These are phyloP conservation scores for Leptarthrus brevirostris DNA, from an alignment of 2,888 invertebrate species.

Conservation along the genomic window DNA sequence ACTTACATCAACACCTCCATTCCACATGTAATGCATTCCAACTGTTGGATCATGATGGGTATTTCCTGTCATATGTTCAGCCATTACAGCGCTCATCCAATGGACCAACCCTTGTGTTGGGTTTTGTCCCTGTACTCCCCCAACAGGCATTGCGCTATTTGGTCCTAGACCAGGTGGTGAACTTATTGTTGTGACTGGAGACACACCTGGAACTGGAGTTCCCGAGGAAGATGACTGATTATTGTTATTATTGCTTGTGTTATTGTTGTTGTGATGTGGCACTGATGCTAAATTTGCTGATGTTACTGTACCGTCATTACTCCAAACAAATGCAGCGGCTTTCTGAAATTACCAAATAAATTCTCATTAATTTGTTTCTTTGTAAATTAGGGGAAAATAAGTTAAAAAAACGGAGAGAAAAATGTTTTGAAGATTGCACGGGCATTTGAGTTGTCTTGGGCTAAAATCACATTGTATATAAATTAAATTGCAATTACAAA, in stretches of 20 bases:
- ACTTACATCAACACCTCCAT: conserved; percentile 68
- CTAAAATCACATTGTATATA: no score
- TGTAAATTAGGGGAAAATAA: neutral
- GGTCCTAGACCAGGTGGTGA: conserved; percentile 55
- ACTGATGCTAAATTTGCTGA: conserved; percentile 53
- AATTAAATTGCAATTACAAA: no score
- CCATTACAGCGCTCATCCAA: conserved; percentile 96
- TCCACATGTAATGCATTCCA: conserved; percentile 68
- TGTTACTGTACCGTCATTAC: conserved; percentile 64
- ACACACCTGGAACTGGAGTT: conserved; percentile 61
- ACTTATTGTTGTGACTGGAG: conserved; percentile 55
- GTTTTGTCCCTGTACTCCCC: conserved; percentile 71
- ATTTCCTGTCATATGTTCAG: conserved; percentile 88
- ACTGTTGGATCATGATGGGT: conserved; percentile 75
- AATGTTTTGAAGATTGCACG: neutral
- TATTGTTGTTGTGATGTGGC: conserved; percentile 54
- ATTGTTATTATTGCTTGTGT: conserved; percentile 53
- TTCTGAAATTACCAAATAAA: conserved; percentile 70
- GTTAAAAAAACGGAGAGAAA: neutral
- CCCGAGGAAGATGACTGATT: conserved; percentile 58
- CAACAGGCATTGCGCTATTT: conserved; percentile 64
- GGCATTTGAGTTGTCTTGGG: no score
- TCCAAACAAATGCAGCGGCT: conserved; percentile 73
- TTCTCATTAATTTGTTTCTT: conserved; percentile 56
- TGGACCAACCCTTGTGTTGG: conserved; percentile 87